Conservation (phyloP, 2,113 vertebrate genomes). For the Equus przewalskii region DNA sequence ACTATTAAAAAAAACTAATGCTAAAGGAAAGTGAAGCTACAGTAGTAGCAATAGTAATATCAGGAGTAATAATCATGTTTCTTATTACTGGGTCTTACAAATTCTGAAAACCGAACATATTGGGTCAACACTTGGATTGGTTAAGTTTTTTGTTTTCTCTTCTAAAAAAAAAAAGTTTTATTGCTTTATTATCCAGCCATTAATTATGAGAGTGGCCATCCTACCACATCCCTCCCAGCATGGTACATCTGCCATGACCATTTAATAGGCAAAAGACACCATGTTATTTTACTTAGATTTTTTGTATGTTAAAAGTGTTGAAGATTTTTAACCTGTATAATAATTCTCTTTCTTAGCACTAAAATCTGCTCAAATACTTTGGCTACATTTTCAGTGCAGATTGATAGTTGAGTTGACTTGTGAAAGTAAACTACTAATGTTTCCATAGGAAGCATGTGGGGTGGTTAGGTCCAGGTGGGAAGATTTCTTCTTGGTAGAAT, state of each 20-base stretch:
- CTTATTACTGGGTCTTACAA: neutral
- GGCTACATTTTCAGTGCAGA: neutral
- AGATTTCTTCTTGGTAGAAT: neutral
- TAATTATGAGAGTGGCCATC: neutral
- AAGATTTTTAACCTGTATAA: neutral
- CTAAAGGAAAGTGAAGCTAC: neutral
- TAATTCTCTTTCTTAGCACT: neutral
- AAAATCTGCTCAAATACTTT: neutral
- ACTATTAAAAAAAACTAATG: neutral
- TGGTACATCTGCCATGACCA: neutral
- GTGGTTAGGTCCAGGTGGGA: fast-evolving
- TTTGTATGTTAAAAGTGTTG: neutral
- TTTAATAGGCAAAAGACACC: neutral
- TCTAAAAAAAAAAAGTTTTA: neutral
- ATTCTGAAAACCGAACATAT: neutral
- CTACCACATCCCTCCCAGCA: neutral
- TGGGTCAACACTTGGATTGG: neutral
- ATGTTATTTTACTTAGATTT: neutral
- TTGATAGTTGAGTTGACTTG: neutral
- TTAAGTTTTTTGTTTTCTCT: neutral
- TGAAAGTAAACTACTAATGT: neutral
- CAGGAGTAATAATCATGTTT: neutral
- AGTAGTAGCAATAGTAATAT: neutral
- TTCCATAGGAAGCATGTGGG: neutral
- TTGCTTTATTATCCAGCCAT: neutral